Conservation (phyloP, 2,888 invertebrate species). For the Eristalinus aeneus region DNA sequence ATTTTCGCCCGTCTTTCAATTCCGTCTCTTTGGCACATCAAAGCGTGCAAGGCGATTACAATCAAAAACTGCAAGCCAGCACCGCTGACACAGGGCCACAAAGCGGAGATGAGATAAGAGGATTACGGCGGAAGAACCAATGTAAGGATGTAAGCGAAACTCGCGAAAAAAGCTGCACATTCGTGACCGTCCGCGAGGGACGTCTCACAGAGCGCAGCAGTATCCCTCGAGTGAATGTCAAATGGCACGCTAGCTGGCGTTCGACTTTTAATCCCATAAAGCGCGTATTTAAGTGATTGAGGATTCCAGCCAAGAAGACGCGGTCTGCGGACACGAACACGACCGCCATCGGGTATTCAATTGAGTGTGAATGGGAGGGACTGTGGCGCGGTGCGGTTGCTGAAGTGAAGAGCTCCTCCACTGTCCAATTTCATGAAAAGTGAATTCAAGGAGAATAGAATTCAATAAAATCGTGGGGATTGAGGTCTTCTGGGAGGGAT, state of each 20-base stretch:
- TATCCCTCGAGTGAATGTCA: conserved; percentile 42
- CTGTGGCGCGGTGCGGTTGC: not conserved
- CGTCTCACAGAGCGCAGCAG: not conserved
- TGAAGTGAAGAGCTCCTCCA: conserved; percentile 16
- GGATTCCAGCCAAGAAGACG: conserved; percentile 47
- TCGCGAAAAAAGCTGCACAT: conserved; percentile 2
- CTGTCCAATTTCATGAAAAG: conserved; percentile 40
- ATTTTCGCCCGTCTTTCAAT: not conserved
- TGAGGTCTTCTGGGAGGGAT: not conserved
- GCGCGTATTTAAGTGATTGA: conserved; percentile 56
- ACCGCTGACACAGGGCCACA: not conserved
- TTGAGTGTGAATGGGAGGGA: conserved; percentile 17
- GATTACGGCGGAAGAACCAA: conserved; percentile 56
- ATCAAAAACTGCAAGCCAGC: conserved; percentile 5
- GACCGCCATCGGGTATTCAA: conserved; percentile 35
- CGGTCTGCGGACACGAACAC: conserved; percentile 46
- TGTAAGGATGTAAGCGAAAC: conserved; percentile 48
- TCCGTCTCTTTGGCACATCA: not conserved
- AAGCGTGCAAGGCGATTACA: not conserved
- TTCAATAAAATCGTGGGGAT: conserved; percentile 45
- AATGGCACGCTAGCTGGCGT: conserved; percentile 17
- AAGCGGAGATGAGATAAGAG: conserved; percentile 42
- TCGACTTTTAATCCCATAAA: conserved; percentile 57
- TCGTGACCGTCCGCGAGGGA: not conserved
- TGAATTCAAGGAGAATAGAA: conserved; percentile 19